phyloP scores from a whole-genome alignment of 2,113 vertebrate genomes.

The Tragelaphus scriptus region DNA sequence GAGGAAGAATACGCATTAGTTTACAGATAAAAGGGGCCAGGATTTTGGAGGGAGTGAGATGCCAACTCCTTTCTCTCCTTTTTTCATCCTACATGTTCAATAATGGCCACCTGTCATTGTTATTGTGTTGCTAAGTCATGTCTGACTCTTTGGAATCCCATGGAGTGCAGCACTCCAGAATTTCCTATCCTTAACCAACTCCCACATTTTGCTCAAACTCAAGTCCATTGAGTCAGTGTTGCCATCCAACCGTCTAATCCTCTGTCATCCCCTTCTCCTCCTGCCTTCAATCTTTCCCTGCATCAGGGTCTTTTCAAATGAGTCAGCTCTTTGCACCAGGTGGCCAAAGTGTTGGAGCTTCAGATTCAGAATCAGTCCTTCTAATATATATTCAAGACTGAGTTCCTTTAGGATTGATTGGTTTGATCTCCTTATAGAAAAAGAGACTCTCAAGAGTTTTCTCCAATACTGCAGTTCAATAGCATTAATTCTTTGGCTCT shows the following conservation, averaged over 20 bases:
- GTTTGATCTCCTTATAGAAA: neutral
- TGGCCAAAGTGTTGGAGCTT: neutral
- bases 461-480: neutral
- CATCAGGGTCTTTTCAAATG: neutral
- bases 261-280: neutral
- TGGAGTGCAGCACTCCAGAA: neutral
- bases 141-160: neutral
- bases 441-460: neutral
- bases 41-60: neutral
- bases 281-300: neutral
- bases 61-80: neutral
- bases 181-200: neutral
- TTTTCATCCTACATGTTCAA: neutral
- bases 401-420: neutral
- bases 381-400: neutral
- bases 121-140: neutral
- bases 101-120: neutral
- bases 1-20: no score
- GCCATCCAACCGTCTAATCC: neutral
- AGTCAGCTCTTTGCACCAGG: neutral
- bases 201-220: neutral
- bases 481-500: fast-evolving
- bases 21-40: neutral
- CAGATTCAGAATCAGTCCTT: neutral
- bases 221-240: neutral